Evolutionary conservation across 2,113 vertebrate species (phyloP).

Genomic region (Taxidea taxus): DNA sequence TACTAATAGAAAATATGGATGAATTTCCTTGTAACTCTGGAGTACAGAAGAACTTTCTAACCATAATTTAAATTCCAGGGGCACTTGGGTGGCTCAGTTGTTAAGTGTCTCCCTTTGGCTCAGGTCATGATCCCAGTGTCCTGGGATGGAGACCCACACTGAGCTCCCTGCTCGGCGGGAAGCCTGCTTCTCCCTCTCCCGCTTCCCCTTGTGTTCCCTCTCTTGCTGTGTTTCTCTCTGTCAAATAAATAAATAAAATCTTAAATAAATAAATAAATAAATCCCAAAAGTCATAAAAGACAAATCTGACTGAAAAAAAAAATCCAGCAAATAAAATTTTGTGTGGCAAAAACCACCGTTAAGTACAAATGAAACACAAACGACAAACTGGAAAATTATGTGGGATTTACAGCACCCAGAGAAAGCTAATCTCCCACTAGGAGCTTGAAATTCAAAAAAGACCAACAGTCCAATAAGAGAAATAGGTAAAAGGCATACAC

Average conservation of each 20-base stretch:
- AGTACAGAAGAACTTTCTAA: background rate
- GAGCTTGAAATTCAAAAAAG: background rate
- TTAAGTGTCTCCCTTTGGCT: too few species aligned
- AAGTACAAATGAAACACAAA: background rate
- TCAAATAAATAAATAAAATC: too few species aligned
- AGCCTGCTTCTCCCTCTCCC: too few species aligned
- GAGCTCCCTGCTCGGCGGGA: too few species aligned
- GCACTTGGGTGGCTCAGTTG: too few species aligned
- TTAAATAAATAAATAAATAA: background rate
- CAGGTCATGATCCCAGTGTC: too few species aligned
- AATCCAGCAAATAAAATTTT: background rate
- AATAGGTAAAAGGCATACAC: background rate
- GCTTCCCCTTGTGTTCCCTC: too few species aligned
- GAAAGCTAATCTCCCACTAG: background rate
- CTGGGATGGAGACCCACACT: too few species aligned
- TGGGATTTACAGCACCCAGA: background rate
- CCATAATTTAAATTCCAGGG: background rate
- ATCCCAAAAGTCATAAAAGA: background rate
- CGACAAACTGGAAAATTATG: background rate
- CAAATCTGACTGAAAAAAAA: background rate
- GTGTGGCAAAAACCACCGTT: background rate
- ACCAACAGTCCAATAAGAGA: background rate
- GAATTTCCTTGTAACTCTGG: background rate
- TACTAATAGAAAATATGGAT: background rate
- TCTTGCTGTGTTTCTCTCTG: too few species aligned